These are phyloP conservation scores for Eupithecia subfuscata DNA, from an alignment of 2,888 invertebrate species.

Conservation along the genomic window DNA sequence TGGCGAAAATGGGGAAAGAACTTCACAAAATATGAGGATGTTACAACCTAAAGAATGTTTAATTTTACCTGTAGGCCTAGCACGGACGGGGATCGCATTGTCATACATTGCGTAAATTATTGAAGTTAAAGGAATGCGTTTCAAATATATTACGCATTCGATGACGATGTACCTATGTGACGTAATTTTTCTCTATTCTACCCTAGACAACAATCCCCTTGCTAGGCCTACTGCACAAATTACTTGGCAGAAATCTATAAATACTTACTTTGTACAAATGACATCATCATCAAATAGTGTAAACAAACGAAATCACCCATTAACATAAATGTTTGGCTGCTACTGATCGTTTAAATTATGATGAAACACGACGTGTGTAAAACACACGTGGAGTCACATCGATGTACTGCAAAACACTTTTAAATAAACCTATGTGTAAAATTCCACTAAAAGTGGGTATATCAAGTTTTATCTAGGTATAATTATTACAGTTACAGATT, in stretches of 20 bases:
- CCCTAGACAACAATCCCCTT: too few relatives aligned
- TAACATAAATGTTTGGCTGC: background rate
- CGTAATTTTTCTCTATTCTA: too few relatives aligned
- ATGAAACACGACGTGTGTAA: background rate
- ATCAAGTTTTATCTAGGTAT: background rate
- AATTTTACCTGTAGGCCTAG: too few relatives aligned
- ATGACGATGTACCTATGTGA: too few relatives aligned
- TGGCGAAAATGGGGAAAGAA: background rate
- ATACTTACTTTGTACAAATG: background rate
- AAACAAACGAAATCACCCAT: background rate
- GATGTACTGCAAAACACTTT: background rate
- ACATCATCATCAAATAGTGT: constrained; percentile 3
- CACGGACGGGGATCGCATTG: too few relatives aligned
- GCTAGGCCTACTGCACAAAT: too few relatives aligned
- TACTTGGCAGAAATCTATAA: background rate
- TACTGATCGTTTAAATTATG: background rate
- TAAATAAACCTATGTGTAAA: background rate
- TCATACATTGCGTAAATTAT: too few relatives aligned
- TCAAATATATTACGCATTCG: too few relatives aligned
- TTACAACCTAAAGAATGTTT: background rate
- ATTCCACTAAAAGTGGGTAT: background rate
- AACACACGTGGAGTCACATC: background rate
- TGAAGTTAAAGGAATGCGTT: too few relatives aligned
- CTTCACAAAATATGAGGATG: background rate
- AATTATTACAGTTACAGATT: too few relatives aligned